phyloP scores from a whole-genome alignment of 2,888 invertebrate species.

The Xestia rhomboidea region DNA sequence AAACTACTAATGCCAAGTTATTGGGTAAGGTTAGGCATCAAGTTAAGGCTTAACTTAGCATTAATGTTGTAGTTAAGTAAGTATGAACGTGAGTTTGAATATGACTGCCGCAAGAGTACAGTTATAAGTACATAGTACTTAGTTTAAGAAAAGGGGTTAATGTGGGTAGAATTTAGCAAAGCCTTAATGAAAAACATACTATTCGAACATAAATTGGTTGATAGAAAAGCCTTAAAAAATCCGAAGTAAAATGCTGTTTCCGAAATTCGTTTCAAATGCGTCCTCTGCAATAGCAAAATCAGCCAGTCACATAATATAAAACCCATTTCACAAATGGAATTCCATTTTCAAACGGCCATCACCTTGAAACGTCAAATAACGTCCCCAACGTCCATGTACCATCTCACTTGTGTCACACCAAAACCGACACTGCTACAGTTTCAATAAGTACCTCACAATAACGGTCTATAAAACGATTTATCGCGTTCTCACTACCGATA shows the following conservation, averaged over 20 bases:
- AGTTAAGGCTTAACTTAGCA: neutral
- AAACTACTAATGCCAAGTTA: constrained; percentile 9
- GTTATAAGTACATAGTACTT: neutral
- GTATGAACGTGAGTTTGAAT: constrained; percentile 8
- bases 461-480: constrained; percentile 77
- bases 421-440: constrained; percentile 41
- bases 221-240: neutral
- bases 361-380: constrained; percentile 32
- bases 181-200: neutral
- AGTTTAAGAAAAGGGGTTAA: neutral
- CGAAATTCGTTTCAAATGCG: neutral
- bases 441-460: constrained; percentile 55
- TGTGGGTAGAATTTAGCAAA: neutral
- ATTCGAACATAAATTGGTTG: neutral
- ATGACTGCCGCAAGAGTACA: neutral
- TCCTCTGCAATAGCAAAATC: neutral
- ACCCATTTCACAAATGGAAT: neutral
- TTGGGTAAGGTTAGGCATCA: constrained; percentile 52
- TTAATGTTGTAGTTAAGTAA: constrained; percentile 12
- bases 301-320: neutral
- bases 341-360: constrained; percentile 13
- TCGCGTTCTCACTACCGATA: constrained; percentile 76
- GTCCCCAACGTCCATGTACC: constrained; percentile 30
- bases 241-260: neutral
- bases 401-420: constrained; percentile 40